Percentiles rank a stretch among this genome's conserved stretches.
Conservation (phyloP, 1,140 invertebrate genomes). For the Drosophila takahashii region DNA sequence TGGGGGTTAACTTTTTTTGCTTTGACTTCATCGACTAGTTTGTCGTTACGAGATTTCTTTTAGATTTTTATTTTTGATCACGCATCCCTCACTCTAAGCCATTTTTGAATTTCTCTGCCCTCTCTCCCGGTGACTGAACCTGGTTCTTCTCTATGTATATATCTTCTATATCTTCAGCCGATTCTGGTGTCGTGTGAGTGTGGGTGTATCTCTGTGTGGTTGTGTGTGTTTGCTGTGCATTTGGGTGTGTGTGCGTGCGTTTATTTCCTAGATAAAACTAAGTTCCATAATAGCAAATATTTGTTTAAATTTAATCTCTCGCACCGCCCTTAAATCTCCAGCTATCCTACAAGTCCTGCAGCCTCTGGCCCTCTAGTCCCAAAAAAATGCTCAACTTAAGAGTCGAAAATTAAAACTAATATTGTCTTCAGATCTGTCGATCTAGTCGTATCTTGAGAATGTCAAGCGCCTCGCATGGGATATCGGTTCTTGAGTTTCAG, state of each 20-base stretch:
- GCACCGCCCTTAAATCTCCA: neutral
- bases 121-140: conserved; percentile 53
- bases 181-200: conserved; percentile 34
- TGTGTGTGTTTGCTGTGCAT: conserved; percentile 27
- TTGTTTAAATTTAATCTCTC: conserved; percentile 17
- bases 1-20: conserved; percentile 37
- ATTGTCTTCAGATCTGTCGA: conserved; percentile 66
- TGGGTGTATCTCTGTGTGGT: conserved; percentile 27
- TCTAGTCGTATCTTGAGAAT: conserved; percentile 62
- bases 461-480: conserved; percentile 58
- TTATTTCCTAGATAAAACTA: conserved; percentile 64
- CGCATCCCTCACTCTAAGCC: conserved; percentile 86
- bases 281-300: conserved; percentile 48
- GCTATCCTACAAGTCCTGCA: conserved; percentile 27
- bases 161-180: conserved; percentile 29
- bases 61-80: conserved; percentile 85
- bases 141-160: conserved; percentile 12
- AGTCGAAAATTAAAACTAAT: conserved; percentile 75
- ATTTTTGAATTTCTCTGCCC: conserved; percentile 54
- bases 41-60: conserved; percentile 43
- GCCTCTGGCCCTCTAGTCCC: conserved; percentile 12
- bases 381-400: conserved; percentile 26
- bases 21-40: conserved; percentile 36
- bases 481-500: conserved; percentile 20
- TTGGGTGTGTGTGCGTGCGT: conserved; percentile 48